These are phyloP conservation scores for Drosophila virilis DNA, from an alignment of 1,140 invertebrate genomes.

Conservation along the genomic window DNA sequence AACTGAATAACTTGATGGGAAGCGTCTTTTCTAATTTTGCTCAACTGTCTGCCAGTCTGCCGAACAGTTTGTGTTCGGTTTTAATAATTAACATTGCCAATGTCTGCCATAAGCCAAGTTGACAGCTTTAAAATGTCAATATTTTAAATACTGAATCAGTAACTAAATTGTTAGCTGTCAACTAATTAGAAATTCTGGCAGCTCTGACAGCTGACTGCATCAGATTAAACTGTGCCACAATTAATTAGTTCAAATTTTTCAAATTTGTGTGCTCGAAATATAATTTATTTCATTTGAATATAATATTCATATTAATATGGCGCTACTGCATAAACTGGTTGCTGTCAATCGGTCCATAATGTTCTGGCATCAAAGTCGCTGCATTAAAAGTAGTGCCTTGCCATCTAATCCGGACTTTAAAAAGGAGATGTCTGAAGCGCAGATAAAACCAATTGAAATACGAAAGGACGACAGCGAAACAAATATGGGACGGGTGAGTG, in stretches of 20 bases:
- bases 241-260: not conserved
- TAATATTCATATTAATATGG: not conserved
- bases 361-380: not conserved
- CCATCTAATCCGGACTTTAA: not conserved
- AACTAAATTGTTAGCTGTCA: not conserved
- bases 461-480: not conserved
- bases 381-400: not conserved
- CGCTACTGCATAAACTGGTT: not conserved
- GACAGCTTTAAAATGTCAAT: not conserved
- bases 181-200: conserved; percentile 6
- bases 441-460: not conserved
- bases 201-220: conserved; percentile 15
- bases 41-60: not conserved
- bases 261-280: not conserved
- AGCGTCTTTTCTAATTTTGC: not conserved
- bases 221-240: not conserved
- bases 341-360: not conserved
- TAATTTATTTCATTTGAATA: no score
- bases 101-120: not conserved
- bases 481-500: not conserved
- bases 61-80: not conserved
- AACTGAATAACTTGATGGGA: not conserved
- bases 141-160: conserved; percentile 16
- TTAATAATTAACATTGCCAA: not conserved
- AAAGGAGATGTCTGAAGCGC: not conserved